phyloP scores from a whole-genome alignment of 2,797 vertebrate genomes.

The Catamblyrhynchus diadema region DNA sequence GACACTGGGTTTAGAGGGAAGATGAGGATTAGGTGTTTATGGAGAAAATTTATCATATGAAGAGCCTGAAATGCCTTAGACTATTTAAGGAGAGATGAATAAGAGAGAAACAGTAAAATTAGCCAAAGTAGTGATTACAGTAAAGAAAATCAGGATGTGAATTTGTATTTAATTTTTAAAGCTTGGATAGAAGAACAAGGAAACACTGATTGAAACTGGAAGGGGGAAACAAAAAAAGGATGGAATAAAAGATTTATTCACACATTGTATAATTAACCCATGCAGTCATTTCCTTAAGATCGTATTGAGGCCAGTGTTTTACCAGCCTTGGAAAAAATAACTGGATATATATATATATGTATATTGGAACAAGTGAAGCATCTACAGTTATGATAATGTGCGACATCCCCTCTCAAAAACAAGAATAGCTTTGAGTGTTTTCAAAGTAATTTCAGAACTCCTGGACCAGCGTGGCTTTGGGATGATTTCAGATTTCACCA shows the following conservation, averaged over 20 bases:
- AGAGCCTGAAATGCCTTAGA: background rate
- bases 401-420: background rate
- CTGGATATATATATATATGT: background rate
- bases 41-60: background rate
- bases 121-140: background rate
- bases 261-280: background rate
- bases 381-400: background rate
- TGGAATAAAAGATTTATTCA: background rate
- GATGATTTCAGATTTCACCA: background rate
- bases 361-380: background rate
- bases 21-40: background rate
- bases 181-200: slow-evolving; percentile 20
- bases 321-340: background rate
- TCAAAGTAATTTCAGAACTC: background rate
- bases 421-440: background rate
- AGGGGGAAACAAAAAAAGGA: background rate
- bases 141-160: background rate
- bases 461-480: background rate
- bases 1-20: background rate
- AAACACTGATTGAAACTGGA: slow-evolving; percentile 27
- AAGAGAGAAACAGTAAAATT: background rate
- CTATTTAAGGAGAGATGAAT: background rate
- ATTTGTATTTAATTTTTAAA: slow-evolving; percentile 17
- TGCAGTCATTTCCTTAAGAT: background rate
- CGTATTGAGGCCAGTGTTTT: background rate